Evolutionary conservation across 1,140 invertebrate genomes (phyloP).

Genomic region (Solenopsis fugax): DNA sequence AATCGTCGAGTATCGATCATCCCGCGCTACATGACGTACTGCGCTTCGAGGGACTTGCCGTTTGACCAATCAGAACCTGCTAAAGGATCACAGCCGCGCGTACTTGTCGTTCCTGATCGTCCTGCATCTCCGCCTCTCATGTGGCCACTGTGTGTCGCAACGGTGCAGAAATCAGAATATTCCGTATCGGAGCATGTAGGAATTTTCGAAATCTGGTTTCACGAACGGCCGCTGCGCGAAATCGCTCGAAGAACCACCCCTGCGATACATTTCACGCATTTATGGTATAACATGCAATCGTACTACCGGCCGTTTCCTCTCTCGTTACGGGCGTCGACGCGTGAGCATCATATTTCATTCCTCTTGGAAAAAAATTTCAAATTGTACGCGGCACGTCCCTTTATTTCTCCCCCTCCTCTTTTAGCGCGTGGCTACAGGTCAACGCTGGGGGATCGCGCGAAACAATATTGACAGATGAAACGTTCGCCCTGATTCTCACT

Average conservation of each 20-base stretch:
- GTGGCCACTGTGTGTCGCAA: not conserved
- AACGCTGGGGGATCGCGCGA: not conserved
- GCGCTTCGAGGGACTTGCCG: constrained; percentile 63
- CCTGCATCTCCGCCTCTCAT: constrained; percentile 4
- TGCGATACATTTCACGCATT: constrained; percentile 14
- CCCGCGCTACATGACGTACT: constrained; percentile 62
- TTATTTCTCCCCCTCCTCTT: not conserved
- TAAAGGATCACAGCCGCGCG: constrained; percentile 50
- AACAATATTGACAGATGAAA: constrained; percentile 62
- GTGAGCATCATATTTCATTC: constrained; percentile 41
- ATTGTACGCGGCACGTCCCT: not conserved
- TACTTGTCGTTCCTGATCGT: constrained; percentile 67
- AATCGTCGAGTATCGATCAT: constrained; percentile 73
- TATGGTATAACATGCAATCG: not conserved
- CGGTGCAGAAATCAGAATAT: not conserved
- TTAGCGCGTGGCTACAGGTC: not conserved
- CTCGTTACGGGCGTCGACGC: not conserved
- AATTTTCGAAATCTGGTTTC: constrained; percentile 31
- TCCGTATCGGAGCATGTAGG: not conserved
- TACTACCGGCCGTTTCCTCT: not conserved
- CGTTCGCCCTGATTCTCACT: constrained; percentile 49
- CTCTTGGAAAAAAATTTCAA: constrained; percentile 24
- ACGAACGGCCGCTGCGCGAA: not conserved
- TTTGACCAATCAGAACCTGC: constrained; percentile 65
- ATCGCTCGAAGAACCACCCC: not conserved